These are phyloP conservation scores for Onychostoma macrolepis DNA, from an alignment of 2,113 vertebrate species.

Conservation along the genomic window DNA sequence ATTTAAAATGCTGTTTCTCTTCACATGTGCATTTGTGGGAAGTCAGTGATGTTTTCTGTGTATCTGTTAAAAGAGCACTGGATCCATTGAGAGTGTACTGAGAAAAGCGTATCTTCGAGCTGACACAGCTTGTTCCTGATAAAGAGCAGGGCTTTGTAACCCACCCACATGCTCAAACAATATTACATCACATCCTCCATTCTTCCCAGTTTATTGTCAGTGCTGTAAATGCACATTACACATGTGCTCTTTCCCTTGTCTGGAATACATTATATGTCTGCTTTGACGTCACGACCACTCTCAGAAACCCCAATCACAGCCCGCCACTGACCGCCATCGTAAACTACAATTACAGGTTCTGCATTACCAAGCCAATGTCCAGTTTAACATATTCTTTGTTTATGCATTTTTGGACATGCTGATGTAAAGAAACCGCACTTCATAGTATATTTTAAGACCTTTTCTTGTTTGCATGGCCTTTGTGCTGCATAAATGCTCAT, in stretches of 20 bases:
- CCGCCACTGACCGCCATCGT: neutral
- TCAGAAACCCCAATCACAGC: slow-evolving; percentile 5
- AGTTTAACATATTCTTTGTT: neutral
- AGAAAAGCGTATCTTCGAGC: neutral
- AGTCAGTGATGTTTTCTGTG: neutral
- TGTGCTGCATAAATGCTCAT: neutral
- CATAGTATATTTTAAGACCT: neutral
- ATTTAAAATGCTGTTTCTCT: neutral
- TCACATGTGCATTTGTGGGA: neutral
- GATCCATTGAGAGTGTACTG: neutral
- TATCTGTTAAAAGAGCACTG: slow-evolving; percentile 17
- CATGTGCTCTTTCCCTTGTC: slow-evolving; percentile 2
- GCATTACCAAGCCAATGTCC: neutral
- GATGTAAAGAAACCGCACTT: neutral
- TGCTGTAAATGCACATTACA: neutral
- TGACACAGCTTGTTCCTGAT: slow-evolving; percentile 46
- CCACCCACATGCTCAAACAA: neutral
- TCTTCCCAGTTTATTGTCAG: neutral
- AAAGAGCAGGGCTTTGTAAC: slow-evolving; percentile 29
- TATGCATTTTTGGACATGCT: neutral
- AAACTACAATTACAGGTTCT: slow-evolving; percentile 5
- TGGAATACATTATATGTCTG: neutral
- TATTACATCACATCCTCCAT: slow-evolving; percentile 7
- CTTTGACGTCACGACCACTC: neutral
- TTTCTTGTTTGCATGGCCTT: neutral